Conservation (phyloP, 2,888 invertebrate genomes). For the Phyto melanocephala region DNA sequence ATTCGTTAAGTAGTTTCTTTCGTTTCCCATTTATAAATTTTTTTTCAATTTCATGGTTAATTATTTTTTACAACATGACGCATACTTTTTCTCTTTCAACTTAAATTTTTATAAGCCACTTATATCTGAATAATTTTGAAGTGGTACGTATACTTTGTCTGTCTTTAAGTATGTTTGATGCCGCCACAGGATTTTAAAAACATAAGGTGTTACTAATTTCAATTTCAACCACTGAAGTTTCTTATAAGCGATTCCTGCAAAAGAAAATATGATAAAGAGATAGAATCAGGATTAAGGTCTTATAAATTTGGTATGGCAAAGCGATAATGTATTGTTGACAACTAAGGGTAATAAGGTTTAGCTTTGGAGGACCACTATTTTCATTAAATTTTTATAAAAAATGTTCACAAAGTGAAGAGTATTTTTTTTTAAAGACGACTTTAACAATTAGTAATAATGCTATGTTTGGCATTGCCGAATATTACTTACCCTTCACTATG, state of each 20-base stretch:
- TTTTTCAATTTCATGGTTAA: conserved; percentile 61
- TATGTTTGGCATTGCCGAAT: too few relatives aligned
- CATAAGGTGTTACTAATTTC: conserved; percentile 61
- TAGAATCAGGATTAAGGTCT: conserved; percentile 23
- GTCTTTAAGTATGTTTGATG: conserved; percentile 36
- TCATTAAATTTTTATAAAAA: too few relatives aligned
- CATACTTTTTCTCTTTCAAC: conserved; percentile 28
- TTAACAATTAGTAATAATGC: too few relatives aligned
- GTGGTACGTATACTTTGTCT: conserved; percentile 15
- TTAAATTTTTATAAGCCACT: conserved; percentile 53
- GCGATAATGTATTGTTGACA: conserved; percentile 30
- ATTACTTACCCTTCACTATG: too few relatives aligned
- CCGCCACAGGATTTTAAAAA: conserved; percentile 26
- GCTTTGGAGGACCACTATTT: neutral
- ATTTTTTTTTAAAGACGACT: too few relatives aligned
- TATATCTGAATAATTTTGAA: conserved; percentile 23
- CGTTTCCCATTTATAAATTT: neutral
- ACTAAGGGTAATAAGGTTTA: neutral
- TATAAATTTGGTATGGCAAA: neutral
- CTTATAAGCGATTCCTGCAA: neutral
- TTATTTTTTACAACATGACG: conserved; percentile 54
- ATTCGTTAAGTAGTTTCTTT: conserved; percentile 30
- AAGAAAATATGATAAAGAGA: conserved; percentile 22
- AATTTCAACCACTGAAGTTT: conserved; percentile 51
- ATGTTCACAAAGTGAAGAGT: too few relatives aligned